Evolutionary conservation across 2,797 vertebrate genomes (phyloP).

Genomic region (Malurus splendens): DNA sequence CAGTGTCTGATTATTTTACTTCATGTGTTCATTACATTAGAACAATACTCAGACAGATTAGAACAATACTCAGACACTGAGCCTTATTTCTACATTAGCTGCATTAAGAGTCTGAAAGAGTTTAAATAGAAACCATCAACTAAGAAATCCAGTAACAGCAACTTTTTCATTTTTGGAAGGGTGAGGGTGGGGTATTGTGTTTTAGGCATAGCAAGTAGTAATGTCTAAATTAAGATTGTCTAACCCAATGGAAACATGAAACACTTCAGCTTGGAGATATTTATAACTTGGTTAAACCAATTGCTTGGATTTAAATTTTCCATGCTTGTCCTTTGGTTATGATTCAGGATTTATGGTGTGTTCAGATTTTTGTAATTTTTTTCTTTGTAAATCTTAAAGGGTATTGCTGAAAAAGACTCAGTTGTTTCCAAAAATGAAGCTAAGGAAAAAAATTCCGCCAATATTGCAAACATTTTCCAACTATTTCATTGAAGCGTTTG

Average conservation of each 20-base stretch:
- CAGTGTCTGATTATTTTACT: not conserved
- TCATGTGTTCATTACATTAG: not conserved
- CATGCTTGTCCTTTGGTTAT: not conserved
- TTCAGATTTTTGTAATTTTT: not conserved
- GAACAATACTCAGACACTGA: not conserved
- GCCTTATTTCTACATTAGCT: not conserved
- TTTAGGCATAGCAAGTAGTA: not conserved
- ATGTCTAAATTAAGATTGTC: not conserved
- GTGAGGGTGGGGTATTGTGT: not conserved
- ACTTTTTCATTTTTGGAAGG: not conserved
- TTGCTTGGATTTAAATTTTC: not conserved
- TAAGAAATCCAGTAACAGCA: not conserved
- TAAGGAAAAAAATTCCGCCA: not conserved
- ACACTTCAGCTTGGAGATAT: not conserved
- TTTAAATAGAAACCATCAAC: not conserved
- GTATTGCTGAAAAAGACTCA: not conserved
- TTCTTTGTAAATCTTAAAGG: not conserved
- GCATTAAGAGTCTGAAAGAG: not conserved
- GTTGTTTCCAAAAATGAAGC: not conserved
- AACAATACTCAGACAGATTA: not conserved
- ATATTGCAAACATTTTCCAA: not conserved
- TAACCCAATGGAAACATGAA: not conserved
- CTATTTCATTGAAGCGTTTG: not conserved
- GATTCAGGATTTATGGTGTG: not conserved
- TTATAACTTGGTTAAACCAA: not conserved